Evolutionary conservation across 2,888 invertebrate species (phyloP), one percentile per base, ranked within the genome.

Genomic region (Coenonympha arcania): DNA sequence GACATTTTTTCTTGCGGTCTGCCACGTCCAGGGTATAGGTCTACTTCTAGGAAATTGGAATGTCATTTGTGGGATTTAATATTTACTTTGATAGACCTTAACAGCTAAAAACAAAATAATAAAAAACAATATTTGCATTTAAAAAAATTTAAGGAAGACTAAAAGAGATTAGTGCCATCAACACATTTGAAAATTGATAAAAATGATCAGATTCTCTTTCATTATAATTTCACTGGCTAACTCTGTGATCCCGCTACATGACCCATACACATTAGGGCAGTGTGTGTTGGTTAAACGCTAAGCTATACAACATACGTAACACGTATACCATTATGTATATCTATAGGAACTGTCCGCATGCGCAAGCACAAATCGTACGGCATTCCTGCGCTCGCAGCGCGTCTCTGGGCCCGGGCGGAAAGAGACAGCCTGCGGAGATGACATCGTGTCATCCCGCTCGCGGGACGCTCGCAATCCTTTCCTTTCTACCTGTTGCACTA

Each of bases 221-320:
- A 76, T 79, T 85, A 76, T 83, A 80, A 85, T 86, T 86, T 86
- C 86, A 85, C 86, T 85, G 80, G 68, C 83, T 84, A 83, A 84
- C 84, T 82, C 73, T 68, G 79, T 75, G 71, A 77, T 86, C 84
- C 86, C 86, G 86, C 86, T 86, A 86, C 67, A 78, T 81, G 86
- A 86, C 86, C 85, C 84, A 76, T 76, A 84, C 84, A 81, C 85
- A 84, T 85, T 84, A 83, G 85, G 85, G 83, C 85, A 85, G 81
- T 85, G 84, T 84, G 85, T 84, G 85, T 80, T 73, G 73, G 72
- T 73, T 76, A 76, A 76, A 68, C 69, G 71, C 65, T 66, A 60
- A 62, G 65, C 65, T 69, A 75, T 73, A 79, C 71, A 71, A 73
- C 69, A 71, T 70, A 74, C 73, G n/a, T n/a, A n/a, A n/a, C n/a